Base-by-base conservation (phyloP, 2,888 invertebrate species). In the Platerodrilus igneus region DNA sequence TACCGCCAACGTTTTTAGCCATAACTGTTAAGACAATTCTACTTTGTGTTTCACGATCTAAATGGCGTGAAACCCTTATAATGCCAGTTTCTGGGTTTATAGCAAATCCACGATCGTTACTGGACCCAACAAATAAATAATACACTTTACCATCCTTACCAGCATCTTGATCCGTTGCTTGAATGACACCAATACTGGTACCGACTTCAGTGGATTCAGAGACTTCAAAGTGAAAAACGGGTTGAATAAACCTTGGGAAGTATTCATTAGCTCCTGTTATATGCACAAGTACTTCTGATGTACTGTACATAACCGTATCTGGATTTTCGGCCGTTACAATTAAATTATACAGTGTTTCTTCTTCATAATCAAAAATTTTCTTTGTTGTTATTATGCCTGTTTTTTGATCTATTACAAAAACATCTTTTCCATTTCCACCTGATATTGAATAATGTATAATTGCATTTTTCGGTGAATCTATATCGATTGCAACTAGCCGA, bases 1-100 rank as follows among this genome's bases (percentile, higher is more conserved):
- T 93, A 10, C 92, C 89, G 8, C 95, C 95, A 31, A 83, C 81
- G 63, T 96, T 96, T 70, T 96, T 96, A 0, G 94, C 94, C 73
- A 95, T 77, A 0, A 94, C 92, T 1, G 91, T 91, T 6, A 95
- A 68, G 0, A 92, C 87, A 2, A 90, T 90, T 42, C 92, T 76
- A 59, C 85, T 90, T 66, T 91, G 90, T 0, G 89, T 89, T 70
- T 92, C 91, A 37, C 91, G 75, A 54, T 92, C 91, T 45, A 87
- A 74, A 60, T 81, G 81, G 42, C 86, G 75, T 0, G 90, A 83
- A 0, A 95, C 91, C 47, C 80, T 78, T 44, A 95, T 85, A 0
- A 83, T 78, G 1, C 94, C 95, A 0, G 84, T 86, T 58, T 86
- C 83, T 0, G 86, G 74, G 58, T 89, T 86, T 22, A 95, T 86